Conservation (phyloP, 1,140 invertebrate genomes). For the Zaprionus nigranus region DNA sequence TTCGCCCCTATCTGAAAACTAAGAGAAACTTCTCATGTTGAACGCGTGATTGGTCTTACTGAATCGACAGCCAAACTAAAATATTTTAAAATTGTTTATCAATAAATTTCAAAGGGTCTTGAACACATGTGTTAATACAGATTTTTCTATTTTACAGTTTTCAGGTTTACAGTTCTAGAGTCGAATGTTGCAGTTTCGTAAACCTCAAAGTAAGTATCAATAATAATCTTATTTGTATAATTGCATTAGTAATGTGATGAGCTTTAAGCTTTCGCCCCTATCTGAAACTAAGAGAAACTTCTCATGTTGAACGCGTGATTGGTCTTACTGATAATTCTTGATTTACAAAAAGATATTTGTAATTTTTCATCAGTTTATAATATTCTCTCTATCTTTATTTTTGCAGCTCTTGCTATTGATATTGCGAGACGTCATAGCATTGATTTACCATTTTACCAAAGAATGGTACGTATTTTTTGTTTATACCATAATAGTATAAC, state of each 20-base stretch:
- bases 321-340: constrained; percentile 43
- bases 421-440: not conserved
- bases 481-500: not conserved
- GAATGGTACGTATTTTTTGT: constrained; percentile 8
- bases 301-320: constrained; percentile 51
- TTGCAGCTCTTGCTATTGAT: not conserved
- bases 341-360: not conserved
- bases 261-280: constrained; percentile 59
- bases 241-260: constrained; percentile 26
- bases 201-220: constrained; percentile 3
- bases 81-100: constrained; percentile 15
- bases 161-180: not conserved
- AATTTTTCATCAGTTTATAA: not conserved
- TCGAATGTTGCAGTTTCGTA: not conserved
- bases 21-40: constrained; percentile 55
- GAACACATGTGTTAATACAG: not conserved
- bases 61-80: constrained; percentile 19
- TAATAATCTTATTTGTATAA: not conserved
- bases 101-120: not conserved
- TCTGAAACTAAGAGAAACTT: constrained; percentile 53
- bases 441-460: not conserved
- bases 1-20: constrained; percentile 62
- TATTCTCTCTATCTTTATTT: not conserved
- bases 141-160: not conserved
- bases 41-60: constrained; percentile 55